A percentile compares a stretch with the other conserved stretches of the same genome.
phyloP scores from a whole-genome alignment of 2,113 vertebrate genomes.

The Pangasianodon gigas region DNA sequence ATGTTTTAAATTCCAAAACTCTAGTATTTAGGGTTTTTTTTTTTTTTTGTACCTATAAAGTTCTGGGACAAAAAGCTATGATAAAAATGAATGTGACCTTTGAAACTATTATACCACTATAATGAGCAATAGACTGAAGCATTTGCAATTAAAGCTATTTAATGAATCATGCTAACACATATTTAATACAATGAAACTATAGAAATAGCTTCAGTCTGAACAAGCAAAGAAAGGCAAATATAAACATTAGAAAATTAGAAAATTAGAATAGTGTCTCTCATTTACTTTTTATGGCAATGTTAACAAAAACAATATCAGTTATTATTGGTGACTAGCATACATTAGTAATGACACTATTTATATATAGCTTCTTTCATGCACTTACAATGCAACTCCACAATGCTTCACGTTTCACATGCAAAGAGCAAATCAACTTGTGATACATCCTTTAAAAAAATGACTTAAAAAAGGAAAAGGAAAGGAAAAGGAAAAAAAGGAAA shows the following conservation, averaged over 20 bases:
- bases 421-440: background rate
- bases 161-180: background rate
- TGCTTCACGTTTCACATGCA: background rate
- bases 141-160: slow-evolving; percentile 2
- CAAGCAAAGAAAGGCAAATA: background rate
- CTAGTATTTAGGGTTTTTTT: background rate
- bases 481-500: too few species aligned
- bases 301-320: background rate
- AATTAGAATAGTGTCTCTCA: background rate
- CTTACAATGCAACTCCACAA: background rate
- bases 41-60: background rate
- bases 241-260: background rate
- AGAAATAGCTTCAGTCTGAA: background rate
- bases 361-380: background rate
- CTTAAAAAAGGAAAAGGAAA: background rate
- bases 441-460: background rate
- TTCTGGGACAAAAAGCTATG: background rate
- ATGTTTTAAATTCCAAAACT: background rate
- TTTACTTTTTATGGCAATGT: background rate
- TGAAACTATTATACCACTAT: slow-evolving; percentile 6
- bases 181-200: background rate
- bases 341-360: background rate
- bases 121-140: background rate
- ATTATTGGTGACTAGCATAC: background rate
- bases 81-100: slow-evolving; percentile 25